Evolutionary conservation across 2,797 vertebrate species (phyloP), one percentile per base, ranked within the genome.

Genomic region (Lindbergichthys nudifrons): DNA sequence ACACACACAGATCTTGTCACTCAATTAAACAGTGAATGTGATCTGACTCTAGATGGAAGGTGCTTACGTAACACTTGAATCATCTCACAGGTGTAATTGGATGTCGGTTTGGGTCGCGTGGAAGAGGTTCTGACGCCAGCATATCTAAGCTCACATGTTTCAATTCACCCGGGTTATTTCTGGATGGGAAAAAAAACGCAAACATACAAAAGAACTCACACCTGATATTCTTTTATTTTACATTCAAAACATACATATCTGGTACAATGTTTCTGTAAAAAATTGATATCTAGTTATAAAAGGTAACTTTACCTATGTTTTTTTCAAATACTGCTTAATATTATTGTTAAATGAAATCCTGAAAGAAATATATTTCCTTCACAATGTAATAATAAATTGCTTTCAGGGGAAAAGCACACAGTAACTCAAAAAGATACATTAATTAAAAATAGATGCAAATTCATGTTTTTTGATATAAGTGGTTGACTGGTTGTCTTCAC

Each of bases 31-130:
- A 15, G 30, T 16, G 60, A 43, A 47, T 79, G 86, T 74, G 75
- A 86, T 84, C 57, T 76, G 75, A 82, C 77, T 74, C 50, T 61
- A 79, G 86, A 83, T 77, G 87, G 82, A 87, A 79, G 72, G 69
- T 16, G 66, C 77, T 90, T 85, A 79, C 13, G 59, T 64, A 89
- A 91, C 79, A 74, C 68, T 70, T 68, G 69, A 86, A 77, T 92
- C 63, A 59, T 89, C 84, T 85, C 82, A 88, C 74, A 88, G 83
- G 86, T 86, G 80, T 89, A 88, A 87, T 88, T 88, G 79, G 71
- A 70, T 80, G 76, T 82, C 75, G 80, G 74, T 81, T 83, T 73
- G 74, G 73, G 79, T 78, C 18, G 57, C 59, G 47, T 19, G 73
- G 74, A 53, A 65, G 70, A 83, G 23, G 53, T 42, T 83, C 57